Conservation (phyloP, 2,113 vertebrate species). For the Meleagris gallopavo region DNA sequence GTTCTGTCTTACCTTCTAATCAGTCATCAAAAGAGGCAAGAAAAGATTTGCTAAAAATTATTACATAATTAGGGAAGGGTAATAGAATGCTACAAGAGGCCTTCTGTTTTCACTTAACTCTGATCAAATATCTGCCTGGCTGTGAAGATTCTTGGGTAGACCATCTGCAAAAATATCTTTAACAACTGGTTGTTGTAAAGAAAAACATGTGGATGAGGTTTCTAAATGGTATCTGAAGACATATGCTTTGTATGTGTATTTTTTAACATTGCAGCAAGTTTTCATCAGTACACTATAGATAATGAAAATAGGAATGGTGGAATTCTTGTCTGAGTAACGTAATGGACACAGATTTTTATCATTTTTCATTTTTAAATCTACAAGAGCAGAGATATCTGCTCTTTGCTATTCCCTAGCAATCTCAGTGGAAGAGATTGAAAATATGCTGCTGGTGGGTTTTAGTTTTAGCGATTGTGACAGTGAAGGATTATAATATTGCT, state of each 20-base stretch:
- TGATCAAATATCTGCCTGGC: neutral
- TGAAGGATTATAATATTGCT: neutral
- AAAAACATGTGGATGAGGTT: neutral
- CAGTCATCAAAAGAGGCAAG: neutral
- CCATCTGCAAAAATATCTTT: neutral
- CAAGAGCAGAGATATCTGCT: neutral
- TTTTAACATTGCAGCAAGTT: neutral
- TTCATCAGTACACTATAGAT: neutral
- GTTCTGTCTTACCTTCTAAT: slow-evolving; percentile 17
- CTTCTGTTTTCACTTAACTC: slow-evolving; percentile 23
- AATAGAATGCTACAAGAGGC: slow-evolving; percentile 17
- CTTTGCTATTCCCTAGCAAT: neutral
- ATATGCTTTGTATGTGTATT: neutral
- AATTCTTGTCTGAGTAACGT: neutral
- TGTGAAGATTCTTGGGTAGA: neutral
- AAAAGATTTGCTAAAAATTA: slow-evolving; percentile 43
- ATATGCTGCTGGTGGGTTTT: neutral
- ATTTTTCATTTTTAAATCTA: neutral
- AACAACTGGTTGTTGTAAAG: neutral
- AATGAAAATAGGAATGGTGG: neutral
- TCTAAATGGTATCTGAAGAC: neutral
- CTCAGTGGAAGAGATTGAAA: neutral
- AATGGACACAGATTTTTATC: neutral
- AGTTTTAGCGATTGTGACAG: neutral
- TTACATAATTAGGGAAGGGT: slow-evolving; percentile 27